phyloP scores from a whole-genome alignment of 2,797 vertebrate species.

The Telmatherina bonti region DNA sequence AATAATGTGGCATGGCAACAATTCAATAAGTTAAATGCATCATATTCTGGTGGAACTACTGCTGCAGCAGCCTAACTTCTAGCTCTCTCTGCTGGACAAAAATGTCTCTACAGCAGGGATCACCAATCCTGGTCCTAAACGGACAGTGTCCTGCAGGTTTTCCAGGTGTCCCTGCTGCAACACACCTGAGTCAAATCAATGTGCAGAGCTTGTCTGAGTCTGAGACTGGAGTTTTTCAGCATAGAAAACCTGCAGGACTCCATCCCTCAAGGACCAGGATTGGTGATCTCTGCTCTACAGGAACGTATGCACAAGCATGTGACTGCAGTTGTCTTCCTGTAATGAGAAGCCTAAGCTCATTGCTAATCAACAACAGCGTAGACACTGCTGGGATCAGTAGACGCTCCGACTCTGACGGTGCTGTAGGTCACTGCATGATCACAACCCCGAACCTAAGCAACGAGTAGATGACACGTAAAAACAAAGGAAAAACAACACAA shows the following conservation, averaged over 20 bases:
- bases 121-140: too few species aligned
- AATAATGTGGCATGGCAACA: neutral
- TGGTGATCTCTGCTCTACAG: too few species aligned
- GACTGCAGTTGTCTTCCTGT: too few species aligned
- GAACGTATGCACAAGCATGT: neutral
- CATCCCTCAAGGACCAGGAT: too few species aligned
- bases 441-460: neutral
- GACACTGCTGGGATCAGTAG: neutral
- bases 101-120: neutral
- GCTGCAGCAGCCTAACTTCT: neutral
- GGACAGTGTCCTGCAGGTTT: too few species aligned
- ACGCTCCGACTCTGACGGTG: neutral
- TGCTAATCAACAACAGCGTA: slow-evolving; percentile 8
- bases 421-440: slow-evolving; percentile 26
- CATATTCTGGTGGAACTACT: neutral
- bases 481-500: neutral
- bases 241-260: too few species aligned
- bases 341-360: too few species aligned
- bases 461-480: neutral
- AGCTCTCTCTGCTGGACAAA: slow-evolving; percentile 29
- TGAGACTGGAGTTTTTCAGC: too few species aligned
- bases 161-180: too few species aligned
- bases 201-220: too few species aligned
- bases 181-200: too few species aligned
- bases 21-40: neutral